A percentile compares a stretch with the other conserved stretches of the same genome.
These are phyloP conservation scores for Puffinus mauretanicus DNA, from an alignment of 2,113 vertebrate species.

Conservation along the genomic window DNA sequence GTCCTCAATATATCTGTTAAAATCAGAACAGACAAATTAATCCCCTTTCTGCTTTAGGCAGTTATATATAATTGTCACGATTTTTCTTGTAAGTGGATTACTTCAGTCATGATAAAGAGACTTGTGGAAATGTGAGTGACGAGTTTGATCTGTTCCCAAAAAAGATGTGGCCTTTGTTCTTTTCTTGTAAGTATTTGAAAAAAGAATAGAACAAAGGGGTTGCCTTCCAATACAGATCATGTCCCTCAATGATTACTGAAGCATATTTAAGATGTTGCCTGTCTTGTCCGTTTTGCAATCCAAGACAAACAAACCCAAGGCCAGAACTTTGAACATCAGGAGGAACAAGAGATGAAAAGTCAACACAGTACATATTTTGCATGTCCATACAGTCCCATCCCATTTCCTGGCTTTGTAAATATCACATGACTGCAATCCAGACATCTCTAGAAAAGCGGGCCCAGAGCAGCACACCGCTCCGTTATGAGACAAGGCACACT, in stretches of 20 bases:
- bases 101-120: neutral
- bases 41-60: neutral
- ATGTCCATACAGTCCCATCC: neutral
- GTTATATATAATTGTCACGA: rapidly evolving
- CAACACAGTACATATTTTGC: neutral
- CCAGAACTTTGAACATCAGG: neutral
- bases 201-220: neutral
- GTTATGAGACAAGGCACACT: neutral
- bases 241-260: neutral
- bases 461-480: neutral
- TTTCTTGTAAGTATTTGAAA: neutral
- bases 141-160: neutral
- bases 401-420: neutral
- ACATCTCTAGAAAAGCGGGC: neutral
- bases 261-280: neutral
- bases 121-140: neutral
- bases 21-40: neutral
- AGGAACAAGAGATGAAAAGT: neutral
- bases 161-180: neutral
- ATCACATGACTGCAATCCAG: neutral
- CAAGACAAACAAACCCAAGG: neutral
- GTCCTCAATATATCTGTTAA: conserved; percentile 28
- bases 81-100: neutral
- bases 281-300: neutral
- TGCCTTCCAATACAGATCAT: neutral